Conservation (phyloP, 2,797 vertebrate species). For the Poecilia velifera region DNA sequence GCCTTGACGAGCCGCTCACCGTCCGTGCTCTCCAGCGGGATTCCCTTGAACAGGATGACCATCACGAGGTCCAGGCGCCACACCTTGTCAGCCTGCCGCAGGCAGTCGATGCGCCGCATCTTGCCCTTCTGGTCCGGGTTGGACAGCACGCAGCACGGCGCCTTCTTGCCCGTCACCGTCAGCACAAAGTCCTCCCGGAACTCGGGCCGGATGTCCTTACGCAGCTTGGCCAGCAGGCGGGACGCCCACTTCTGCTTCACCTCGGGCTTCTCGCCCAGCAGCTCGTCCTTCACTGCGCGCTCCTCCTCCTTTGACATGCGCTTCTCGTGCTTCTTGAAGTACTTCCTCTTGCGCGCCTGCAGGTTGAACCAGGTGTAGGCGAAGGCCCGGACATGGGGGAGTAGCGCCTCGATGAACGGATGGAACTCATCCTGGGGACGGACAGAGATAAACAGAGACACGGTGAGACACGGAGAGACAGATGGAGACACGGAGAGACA, state of each 20-base stretch:
- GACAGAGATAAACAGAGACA: neutral
- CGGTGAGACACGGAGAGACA: neutral
- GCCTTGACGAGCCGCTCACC: constrained; percentile 98
- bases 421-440: constrained; percentile 87
- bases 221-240: constrained; percentile 95
- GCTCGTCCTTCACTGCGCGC: constrained; percentile 97
- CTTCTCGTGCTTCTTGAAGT: constrained; percentile 99
- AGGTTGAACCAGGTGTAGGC: constrained; percentile 99
- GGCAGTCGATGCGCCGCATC: constrained; percentile 98
- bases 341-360: constrained; percentile 99
- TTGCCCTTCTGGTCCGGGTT: constrained; percentile 99
- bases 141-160: constrained; percentile 96
- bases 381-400: constrained; percentile 98
- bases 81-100: constrained; percentile 98
- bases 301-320: constrained; percentile 99
- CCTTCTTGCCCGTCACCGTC: constrained; percentile 97
- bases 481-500: too few species aligned
- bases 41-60: constrained; percentile 99
- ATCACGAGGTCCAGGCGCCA: constrained; percentile 99
- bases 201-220: constrained; percentile 99
- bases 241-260: constrained; percentile 99
- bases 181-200: constrained; percentile 99
- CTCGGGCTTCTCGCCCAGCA: constrained; percentile 97
- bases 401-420: constrained; percentile 99
- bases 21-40: constrained; percentile 99